Percentiles rank a stretch among this genome's conserved stretches.
phyloP scores from a whole-genome alignment of 1,140 invertebrate genomes.

The Pseudomyrmex gracilis region DNA sequence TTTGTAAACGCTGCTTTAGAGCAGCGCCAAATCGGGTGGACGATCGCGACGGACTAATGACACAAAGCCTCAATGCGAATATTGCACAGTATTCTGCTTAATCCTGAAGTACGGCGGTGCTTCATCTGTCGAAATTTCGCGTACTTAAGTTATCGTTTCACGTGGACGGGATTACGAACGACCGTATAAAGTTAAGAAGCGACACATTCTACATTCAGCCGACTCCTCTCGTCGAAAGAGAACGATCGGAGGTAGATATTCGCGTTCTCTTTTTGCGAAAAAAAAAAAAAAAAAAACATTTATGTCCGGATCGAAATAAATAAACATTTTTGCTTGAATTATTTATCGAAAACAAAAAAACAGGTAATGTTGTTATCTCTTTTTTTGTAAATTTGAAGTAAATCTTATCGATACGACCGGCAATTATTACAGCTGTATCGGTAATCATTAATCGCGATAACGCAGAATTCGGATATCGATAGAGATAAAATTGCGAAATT shows the following conservation, averaged over 20 bases:
- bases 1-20: constrained; percentile 22
- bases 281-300: neutral
- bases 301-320: neutral
- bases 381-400: neutral
- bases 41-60: constrained; percentile 28
- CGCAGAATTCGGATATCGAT: neutral
- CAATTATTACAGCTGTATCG: neutral
- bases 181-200: neutral
- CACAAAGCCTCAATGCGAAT: constrained; percentile 31
- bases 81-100: constrained; percentile 33
- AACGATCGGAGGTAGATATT: neutral
- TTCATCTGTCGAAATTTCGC: constrained; percentile 23
- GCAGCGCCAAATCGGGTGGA: constrained; percentile 6
- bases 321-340: constrained; percentile 4
- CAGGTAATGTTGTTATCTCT: neutral
- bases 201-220: neutral
- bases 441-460: neutral
- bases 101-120: neutral
- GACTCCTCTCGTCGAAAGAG: neutral
- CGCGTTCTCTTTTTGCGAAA: neutral
- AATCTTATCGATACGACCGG: constrained; percentile 3
- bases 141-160: neutral
- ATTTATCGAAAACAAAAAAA: neutral
- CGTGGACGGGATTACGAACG: neutral
- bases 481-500: neutral